phyloP scores from a whole-genome alignment of 2,888 invertebrate genomes.

The Scaptodrosophila latifasciaeformis region DNA sequence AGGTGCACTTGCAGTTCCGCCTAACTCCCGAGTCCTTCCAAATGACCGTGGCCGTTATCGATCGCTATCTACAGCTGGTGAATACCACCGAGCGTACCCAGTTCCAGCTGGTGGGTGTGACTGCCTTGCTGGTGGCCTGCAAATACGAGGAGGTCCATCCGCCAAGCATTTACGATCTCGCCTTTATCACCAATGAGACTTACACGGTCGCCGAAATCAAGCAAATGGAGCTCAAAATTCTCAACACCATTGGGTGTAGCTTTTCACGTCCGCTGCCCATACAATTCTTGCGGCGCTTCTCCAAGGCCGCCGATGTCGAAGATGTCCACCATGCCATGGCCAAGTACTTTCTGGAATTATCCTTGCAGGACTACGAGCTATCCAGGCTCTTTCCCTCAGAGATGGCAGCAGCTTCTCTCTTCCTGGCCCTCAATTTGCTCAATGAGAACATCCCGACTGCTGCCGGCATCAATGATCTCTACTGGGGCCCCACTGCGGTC shows the following conservation, averaged over 20 bases:
- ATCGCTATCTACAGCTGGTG: conserved; percentile 84
- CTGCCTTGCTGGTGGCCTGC: conserved; percentile 91
- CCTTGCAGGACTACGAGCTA: conserved; percentile 87
- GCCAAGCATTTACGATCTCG: conserved; percentile 91
- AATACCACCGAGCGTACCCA: conserved; percentile 80
- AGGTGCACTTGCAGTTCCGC: conserved; percentile 91
- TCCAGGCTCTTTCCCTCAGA: conserved; percentile 77
- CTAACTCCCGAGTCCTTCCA: conserved; percentile 92
- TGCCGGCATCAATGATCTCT: conserved; percentile 66
- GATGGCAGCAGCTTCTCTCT: conserved; percentile 73
- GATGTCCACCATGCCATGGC: conserved; percentile 86
- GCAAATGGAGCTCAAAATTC: conserved; percentile 87
- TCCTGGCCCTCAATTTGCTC: conserved; percentile 70
- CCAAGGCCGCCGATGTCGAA: conserved; percentile 78
- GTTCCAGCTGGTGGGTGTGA: conserved; percentile 91
- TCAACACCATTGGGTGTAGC: conserved; percentile 84
- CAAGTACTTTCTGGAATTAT: conserved; percentile 93
- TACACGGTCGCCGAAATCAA: conserved; percentile 87
- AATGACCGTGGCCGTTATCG: conserved; percentile 89
- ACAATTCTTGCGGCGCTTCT: conserved; percentile 89
- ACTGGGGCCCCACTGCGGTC: conserved; percentile 85
- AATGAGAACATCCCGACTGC: conserved; percentile 58
- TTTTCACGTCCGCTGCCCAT: conserved; percentile 91
- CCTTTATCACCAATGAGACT: conserved; percentile 91
- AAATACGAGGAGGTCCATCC: conserved; percentile 97